These are phyloP conservation scores for Punctoribates punctum DNA, from an alignment of 2,888 invertebrate species.

Conservation along the genomic window DNA sequence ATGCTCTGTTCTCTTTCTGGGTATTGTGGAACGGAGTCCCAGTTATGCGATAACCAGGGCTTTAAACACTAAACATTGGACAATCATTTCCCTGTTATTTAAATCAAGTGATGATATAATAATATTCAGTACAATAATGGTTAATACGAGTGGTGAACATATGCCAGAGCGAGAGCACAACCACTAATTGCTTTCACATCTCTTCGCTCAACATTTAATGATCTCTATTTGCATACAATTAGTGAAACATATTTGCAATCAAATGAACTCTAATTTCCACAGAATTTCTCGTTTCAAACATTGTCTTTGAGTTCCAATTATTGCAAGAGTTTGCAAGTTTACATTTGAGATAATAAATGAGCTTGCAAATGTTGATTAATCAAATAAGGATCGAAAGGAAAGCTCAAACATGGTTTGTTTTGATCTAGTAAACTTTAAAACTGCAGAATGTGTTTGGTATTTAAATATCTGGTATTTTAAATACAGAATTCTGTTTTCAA, in stretches of 20 bases:
- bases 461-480: background rate
- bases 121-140: background rate
- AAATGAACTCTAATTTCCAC: no score
- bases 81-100: slow-evolving; percentile 15
- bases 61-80: slow-evolving; percentile 6
- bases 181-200: background rate
- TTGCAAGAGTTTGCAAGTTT: no score
- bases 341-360: no score
- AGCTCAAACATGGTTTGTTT: background rate
- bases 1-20: background rate
- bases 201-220: no score
- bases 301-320: no score
- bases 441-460: background rate
- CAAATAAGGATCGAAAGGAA: no score
- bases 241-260: no score
- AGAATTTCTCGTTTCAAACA: no score
- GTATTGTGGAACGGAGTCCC: background rate
- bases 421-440: background rate
- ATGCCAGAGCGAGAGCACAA: background rate
- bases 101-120: slow-evolving; percentile 9
- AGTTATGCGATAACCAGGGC: background rate
- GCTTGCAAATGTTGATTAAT: no score
- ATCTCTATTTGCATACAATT: no score
- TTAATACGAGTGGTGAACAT: background rate
- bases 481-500: background rate